Percentiles rank a stretch among this genome's conserved stretches.
phyloP scores from a whole-genome alignment of 92 coral and sea anemone species.

The Phymanthus crucifer region DNA sequence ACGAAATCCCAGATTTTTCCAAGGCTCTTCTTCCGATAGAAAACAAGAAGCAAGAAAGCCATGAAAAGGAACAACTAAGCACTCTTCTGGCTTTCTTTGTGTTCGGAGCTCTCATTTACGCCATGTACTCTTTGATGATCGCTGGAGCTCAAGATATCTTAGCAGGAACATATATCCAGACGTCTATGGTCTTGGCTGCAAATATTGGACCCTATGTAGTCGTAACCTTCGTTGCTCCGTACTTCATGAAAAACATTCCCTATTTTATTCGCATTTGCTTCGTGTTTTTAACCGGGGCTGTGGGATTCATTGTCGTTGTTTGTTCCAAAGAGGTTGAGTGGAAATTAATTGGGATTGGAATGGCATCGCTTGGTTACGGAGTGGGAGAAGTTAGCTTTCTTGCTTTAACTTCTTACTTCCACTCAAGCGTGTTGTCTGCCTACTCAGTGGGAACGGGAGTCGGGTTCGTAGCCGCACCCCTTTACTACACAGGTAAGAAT shows the following conservation, averaged over 20 bases:
- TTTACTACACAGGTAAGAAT: slow-evolving; percentile 75
- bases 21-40: slow-evolving; percentile 11
- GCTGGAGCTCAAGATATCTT: slow-evolving; percentile 84
- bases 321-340: slow-evolving; percentile 62
- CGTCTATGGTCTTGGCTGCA: slow-evolving; percentile 79
- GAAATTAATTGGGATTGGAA: slow-evolving; percentile 76
- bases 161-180: slow-evolving; percentile 84
- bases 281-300: slow-evolving; percentile 60
- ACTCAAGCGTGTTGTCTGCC: slow-evolving; percentile 55
- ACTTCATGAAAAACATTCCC: slow-evolving; percentile 66
- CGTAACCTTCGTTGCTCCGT: slow-evolving; percentile 75
- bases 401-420: slow-evolving; percentile 74
- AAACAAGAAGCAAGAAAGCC: slow-evolving; percentile 7
- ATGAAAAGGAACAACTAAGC: slow-evolving; percentile 57
- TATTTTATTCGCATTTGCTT: slow-evolving; percentile 67
- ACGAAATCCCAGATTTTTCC: not conserved
- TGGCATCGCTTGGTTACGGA: slow-evolving; percentile 81
- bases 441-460: slow-evolving; percentile 82
- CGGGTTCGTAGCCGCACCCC: slow-evolving; percentile 70
- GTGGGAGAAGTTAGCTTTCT: slow-evolving; percentile 78
- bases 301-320: slow-evolving; percentile 65
- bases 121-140: slow-evolving; percentile 45
- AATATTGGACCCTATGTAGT: slow-evolving; percentile 75
- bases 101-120: slow-evolving; percentile 23
- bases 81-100: slow-evolving; percentile 70